phyloP scores from a whole-genome alignment of 2,888 invertebrate genomes.

The Tyria jacobaeae region DNA sequence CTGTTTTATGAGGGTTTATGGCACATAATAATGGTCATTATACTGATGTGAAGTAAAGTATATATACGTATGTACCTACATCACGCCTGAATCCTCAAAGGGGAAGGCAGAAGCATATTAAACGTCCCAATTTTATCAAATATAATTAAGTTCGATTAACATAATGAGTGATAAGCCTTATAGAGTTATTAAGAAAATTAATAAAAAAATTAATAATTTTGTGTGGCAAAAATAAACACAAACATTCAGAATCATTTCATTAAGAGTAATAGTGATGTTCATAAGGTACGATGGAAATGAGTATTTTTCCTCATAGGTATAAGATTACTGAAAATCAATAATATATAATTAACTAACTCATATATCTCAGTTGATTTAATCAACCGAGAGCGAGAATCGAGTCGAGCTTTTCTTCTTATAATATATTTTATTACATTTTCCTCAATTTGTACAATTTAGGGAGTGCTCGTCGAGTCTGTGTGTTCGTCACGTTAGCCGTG shows the following conservation, averaged over 20 bases:
- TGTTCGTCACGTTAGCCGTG: slow-evolving; percentile 4
- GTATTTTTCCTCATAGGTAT: not conserved
- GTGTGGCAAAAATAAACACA: not conserved
- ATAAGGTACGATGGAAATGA: not conserved
- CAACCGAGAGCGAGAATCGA: not conserved
- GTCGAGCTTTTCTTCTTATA: not conserved
- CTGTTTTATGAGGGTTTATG: too few species aligned
- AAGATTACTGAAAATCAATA: not conserved
- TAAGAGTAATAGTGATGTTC: not conserved
- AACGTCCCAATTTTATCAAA: too few species aligned
- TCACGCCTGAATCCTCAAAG: too few species aligned
- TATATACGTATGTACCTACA: too few species aligned
- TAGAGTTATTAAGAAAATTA: too few species aligned
- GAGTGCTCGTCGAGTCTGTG: not conserved
- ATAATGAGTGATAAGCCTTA: too few species aligned
- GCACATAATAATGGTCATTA: too few species aligned
- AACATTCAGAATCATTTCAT: not conserved
- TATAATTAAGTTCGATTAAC: too few species aligned
- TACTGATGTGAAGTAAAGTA: too few species aligned
- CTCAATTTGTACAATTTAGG: not conserved
- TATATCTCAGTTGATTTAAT: not conserved
- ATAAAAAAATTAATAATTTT: not conserved
- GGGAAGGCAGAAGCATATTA: too few species aligned
- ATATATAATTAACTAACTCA: not conserved
- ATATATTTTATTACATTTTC: not conserved